Conservation (phyloP, 2,797 vertebrate species). For the Enteromius thamalakanensis region DNA sequence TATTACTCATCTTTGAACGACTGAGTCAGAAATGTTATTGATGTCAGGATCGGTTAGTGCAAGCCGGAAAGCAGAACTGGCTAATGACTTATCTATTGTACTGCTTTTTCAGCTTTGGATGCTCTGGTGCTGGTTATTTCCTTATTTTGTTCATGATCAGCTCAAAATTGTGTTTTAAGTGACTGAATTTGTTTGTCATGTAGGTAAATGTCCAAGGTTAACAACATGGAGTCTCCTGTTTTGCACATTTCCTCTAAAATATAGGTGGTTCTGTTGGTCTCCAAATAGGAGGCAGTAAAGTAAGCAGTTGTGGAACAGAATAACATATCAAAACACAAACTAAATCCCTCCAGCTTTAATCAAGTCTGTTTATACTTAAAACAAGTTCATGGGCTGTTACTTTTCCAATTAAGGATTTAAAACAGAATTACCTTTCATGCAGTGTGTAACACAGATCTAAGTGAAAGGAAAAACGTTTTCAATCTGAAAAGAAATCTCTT, state of each 20-base stretch:
- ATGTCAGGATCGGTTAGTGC: constrained; percentile 52
- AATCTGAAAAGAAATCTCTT: no score
- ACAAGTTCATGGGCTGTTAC: not conserved
- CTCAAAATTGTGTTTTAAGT: constrained; percentile 54
- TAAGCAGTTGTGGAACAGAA: not conserved
- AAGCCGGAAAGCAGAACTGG: constrained; percentile 43
- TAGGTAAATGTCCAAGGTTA: constrained; percentile 28
- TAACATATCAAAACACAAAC: not conserved
- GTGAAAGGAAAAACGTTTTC: no score
- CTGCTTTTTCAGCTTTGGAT: constrained; percentile 25
- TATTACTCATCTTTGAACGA: constrained; percentile 44
- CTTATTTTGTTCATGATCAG: constrained; percentile 2
- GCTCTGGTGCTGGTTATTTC: constrained; percentile 10
- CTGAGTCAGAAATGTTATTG: constrained; percentile 52
- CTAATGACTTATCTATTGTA: constrained; percentile 55
- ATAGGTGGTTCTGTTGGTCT: not conserved
- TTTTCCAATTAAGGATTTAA: not conserved
- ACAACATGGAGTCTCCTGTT: not conserved
- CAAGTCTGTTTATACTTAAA: not conserved
- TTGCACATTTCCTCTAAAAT: not conserved
- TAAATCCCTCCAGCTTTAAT: not conserved
- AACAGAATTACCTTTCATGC: no score
- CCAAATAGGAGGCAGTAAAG: not conserved
- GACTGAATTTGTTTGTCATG: constrained; percentile 4
- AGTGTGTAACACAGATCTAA: no score